phyloP scores from a whole-genome alignment of 2,797 vertebrate genomes.

The Chaetophractus vellerosus region DNA sequence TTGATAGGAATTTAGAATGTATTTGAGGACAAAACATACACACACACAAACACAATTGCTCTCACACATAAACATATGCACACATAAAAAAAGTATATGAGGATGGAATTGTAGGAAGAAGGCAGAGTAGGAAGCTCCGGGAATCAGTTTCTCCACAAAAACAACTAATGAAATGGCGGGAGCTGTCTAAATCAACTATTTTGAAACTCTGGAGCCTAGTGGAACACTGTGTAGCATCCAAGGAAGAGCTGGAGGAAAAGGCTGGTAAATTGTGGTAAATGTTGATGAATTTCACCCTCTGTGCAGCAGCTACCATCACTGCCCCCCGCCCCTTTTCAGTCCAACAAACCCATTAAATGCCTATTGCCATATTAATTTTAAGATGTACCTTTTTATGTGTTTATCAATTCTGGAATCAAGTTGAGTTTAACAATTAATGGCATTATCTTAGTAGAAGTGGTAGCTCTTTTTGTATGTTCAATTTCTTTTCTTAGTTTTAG shows the following conservation, averaged over 20 bases:
- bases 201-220: no score
- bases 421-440: constrained; percentile 56
- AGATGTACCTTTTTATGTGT: constrained; percentile 5
- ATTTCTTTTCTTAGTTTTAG: not conserved
- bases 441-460: not conserved
- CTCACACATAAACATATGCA: not conserved
- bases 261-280: no score
- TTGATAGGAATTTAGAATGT: not conserved
- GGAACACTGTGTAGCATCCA: no score
- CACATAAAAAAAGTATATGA: not conserved
- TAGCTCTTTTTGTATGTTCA: not conserved
- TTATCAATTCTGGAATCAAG: constrained; percentile 68
- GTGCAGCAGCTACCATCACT: no score
- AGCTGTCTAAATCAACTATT: no score
- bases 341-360: constrained; percentile 38
- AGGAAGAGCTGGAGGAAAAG: no score
- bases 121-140: no score
- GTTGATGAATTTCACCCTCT: no score
- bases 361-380: not conserved
- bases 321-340: not conserved
- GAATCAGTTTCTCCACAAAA: no score
- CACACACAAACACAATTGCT: not conserved
- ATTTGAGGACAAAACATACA: not conserved
- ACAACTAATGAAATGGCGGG: no score
- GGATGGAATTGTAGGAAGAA: no score